Base-by-base conservation (phyloP, 1,140 invertebrate genomes). In the Leptestheria dahalacensis region DNA sequence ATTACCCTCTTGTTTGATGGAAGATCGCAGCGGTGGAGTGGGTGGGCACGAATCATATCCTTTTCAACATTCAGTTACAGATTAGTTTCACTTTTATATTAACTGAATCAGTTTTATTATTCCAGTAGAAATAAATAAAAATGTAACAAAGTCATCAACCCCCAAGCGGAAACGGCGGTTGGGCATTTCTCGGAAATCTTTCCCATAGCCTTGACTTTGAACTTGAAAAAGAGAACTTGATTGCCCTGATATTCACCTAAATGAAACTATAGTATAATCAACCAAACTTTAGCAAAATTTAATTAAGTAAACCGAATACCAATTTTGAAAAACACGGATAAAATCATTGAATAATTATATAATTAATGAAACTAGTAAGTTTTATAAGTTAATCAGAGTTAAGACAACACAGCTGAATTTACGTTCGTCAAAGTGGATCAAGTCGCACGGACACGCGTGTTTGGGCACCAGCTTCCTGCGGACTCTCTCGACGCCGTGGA, bases 401-500 rank as follows among this genome's bases (percentile, higher is more conserved):
- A n/a, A n/a, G n/a, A n/a, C n/a, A n/a, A n/a, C n/a, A n/a, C n/a
- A n/a, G n/a, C n/a, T n/a, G n/a, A n/a, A n/a, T n/a, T n/a, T 41
- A 41, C 33, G 33, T 9, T 41, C 15, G 6, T 41, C 33, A 6
- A 15, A 15, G 6, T 41, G 33, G 6, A 55, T 29, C n/a, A 55
- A 18, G 26, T 55, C 53, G 53, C 53, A 55, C 4, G 53, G 53
- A 33, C 53, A 55, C 23, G 53, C 53, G 53, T 55, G 33, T 55
- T 55, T 55, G 6, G 53, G 53, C 15, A 25, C 23, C 15, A 55
- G 53, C 11, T 26, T 55, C 3, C 53, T 26, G 12, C 53, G 53
- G 26, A 55, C 33, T 18, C 53, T 26, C 18, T 55, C 26, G 15
- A 33, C 10, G 6, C 53, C 53, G 11, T 33, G 24, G 24, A 55